These are phyloP conservation scores for Prosopocoilus inquinatus DNA, from an alignment of 2,888 invertebrate genomes.

Conservation along the genomic window DNA sequence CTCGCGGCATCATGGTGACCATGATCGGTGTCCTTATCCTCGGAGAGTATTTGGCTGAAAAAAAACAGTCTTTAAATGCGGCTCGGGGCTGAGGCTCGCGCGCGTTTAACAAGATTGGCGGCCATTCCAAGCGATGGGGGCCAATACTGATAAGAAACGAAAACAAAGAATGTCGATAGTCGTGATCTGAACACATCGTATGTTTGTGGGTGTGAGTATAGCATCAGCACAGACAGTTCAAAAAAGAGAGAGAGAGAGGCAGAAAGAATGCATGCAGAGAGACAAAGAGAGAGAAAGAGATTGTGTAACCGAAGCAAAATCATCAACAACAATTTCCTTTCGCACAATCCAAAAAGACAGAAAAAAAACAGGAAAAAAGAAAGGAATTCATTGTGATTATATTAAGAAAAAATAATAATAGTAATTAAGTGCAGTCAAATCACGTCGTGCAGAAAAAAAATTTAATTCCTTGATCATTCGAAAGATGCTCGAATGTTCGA, in stretches of 20 bases:
- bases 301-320: too few species aligned
- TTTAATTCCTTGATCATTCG: too few species aligned
- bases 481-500: too few species aligned
- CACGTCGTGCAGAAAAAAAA: too few species aligned
- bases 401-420: too few species aligned
- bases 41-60: constrained; percentile 67
- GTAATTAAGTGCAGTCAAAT: too few species aligned
- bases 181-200: constrained; percentile 24
- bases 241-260: constrained; percentile 9
- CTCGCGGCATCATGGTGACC: constrained; percentile 56
- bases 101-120: constrained; percentile 12
- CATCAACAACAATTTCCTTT: too few species aligned
- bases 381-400: too few species aligned
- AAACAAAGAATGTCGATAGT: constrained; percentile 20
- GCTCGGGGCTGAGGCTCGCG: background rate
- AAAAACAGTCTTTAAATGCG: constrained; percentile 11
- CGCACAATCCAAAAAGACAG: too few species aligned
- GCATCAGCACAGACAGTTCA: constrained; percentile 12
- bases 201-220: constrained; percentile 28
- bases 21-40: constrained; percentile 61
- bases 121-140: constrained; percentile 32
- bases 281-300: constrained; percentile 23
- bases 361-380: too few species aligned
- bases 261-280: constrained; percentile 26
- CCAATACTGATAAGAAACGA: constrained; percentile 22